Conservation (phyloP, 2,113 vertebrate species). For the Thalassarche chlororhynchos region DNA sequence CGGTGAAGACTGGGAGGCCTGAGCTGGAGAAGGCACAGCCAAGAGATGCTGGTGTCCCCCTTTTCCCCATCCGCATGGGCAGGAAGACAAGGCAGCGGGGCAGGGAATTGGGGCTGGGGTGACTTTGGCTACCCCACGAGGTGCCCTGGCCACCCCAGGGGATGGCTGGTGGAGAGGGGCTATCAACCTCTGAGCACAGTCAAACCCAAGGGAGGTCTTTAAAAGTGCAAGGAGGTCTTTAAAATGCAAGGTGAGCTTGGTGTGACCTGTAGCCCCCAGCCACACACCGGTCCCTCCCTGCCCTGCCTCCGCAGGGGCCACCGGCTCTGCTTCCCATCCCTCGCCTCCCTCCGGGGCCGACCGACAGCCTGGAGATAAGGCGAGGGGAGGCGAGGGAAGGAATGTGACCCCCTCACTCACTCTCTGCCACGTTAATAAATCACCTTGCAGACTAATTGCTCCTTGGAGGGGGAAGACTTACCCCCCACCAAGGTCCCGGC, state of each 20-base stretch:
- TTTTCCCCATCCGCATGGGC: background rate
- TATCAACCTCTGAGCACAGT: background rate
- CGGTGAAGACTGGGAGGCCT: fast-evolving
- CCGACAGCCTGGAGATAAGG: conserved; percentile 21
- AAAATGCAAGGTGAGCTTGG: background rate
- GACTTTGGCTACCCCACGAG: fast-evolving
- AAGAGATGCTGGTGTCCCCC: background rate
- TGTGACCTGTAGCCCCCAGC: background rate
- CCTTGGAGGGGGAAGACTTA: background rate
- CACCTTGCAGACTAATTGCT: background rate
- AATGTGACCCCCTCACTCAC: background rate
- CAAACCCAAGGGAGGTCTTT: background rate
- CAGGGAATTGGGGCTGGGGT: background rate
- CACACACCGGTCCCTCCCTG: background rate
- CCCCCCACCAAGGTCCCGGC: background rate
- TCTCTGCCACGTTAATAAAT: background rate
- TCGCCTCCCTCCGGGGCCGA: background rate
- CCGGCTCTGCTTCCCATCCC: conserved; percentile 37
- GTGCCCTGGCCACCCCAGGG: background rate
- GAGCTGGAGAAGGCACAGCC: background rate
- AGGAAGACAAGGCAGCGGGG: background rate
- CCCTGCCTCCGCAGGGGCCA: background rate
- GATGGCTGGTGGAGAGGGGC: background rate
- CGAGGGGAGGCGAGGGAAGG: background rate
- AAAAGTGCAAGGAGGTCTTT: background rate